Base-by-base conservation (phyloP, 2,113 vertebrate species). In the Anthoscopus minutus region DNA sequence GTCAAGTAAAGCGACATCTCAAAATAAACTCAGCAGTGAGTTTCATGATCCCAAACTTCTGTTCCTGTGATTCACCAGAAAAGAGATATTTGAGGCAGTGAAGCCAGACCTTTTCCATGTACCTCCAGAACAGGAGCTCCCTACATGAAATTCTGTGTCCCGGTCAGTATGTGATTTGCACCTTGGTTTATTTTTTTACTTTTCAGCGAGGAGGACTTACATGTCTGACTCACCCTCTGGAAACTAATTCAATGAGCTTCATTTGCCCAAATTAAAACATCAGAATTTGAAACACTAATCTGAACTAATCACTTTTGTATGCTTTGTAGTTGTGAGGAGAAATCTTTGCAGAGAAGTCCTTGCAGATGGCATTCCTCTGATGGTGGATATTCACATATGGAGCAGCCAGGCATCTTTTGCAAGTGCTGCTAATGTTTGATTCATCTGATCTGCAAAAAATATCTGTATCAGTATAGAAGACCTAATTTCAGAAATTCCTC, bases 111-210 rank as follows among this genome's bases (percentile, higher is more conserved):
- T 66, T 73, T 89, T 65, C 28, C 42, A 13, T 13, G 23, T 42
- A 51, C 24, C 14, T 73, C 16, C 12, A 8, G 35, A 51, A 25
- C 15, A 16, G 16, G 5, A 88, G 9, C 50, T 70, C 21, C 33
- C 7, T 11, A 2, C 0, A 0, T 51, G 45, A 84, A 89, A 69
- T 45, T 54, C 30, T 30, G 5, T 57, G 16, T 47, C 40, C 13
- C 40, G 30, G 8, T 47, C 22, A 19, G 10, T 35, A 64, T 18
- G 7, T 35, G 27, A 13, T 79, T 74, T 67, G 5, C 8, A 50
- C 11, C 53, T 64, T 60, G 21, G 23, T 69, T 54, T 71, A 16
- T 28, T 37, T 15, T 60, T 27, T 79, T 40, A 13, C 6, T 54
- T 9, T 10, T 62, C 19, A 35, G 2, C 48, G 54, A 56, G 28